phyloP scores from a whole-genome alignment of 2,888 invertebrate genomes.

The Pseudococcus jackbeardsleyi region DNA sequence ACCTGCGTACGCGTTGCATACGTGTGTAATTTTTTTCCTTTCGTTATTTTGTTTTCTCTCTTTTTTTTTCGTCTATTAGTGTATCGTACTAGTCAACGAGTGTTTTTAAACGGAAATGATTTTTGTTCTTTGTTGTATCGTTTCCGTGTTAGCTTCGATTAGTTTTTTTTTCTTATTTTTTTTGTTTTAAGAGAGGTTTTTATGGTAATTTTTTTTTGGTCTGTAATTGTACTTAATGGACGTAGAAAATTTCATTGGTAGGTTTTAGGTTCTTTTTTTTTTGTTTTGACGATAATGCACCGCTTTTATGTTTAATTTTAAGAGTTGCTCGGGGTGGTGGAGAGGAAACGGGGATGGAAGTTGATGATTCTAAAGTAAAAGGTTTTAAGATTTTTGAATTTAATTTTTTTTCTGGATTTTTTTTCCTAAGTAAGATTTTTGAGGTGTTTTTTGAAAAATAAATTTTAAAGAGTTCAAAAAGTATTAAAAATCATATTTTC shows the following conservation, averaged over 20 bases:
- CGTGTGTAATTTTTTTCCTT: constrained; percentile 24
- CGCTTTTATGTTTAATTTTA: constrained; percentile 25
- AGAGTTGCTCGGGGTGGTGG: background rate
- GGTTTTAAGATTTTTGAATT: background rate
- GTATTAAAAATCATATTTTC: no score
- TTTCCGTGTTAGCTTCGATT: constrained; percentile 53
- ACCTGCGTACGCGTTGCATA: background rate
- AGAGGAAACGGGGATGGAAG: background rate
- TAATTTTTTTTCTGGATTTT: background rate
- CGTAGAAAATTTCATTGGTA: constrained; percentile 50
- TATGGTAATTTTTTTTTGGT: background rate
- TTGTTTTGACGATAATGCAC: background rate
- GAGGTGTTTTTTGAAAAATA: no score
- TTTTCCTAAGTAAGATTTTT: background rate
- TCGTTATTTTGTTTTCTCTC: constrained; percentile 48
- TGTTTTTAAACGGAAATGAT: constrained; percentile 60
- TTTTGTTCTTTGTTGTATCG: constrained; percentile 63
- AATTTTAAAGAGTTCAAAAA: no score
- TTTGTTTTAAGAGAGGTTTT: constrained; percentile 20
- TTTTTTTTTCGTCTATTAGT: constrained; percentile 44
- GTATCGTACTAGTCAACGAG: constrained; percentile 64
- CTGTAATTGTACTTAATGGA: constrained; percentile 45
- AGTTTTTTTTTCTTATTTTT: constrained; percentile 50
- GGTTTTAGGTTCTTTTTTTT: constrained; percentile 3
- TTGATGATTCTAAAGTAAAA: background rate